Percentiles rank a stretch among this genome's conserved stretches.
phyloP scores from a whole-genome alignment of 2,797 vertebrate genomes.

The Picus viridis region DNA sequence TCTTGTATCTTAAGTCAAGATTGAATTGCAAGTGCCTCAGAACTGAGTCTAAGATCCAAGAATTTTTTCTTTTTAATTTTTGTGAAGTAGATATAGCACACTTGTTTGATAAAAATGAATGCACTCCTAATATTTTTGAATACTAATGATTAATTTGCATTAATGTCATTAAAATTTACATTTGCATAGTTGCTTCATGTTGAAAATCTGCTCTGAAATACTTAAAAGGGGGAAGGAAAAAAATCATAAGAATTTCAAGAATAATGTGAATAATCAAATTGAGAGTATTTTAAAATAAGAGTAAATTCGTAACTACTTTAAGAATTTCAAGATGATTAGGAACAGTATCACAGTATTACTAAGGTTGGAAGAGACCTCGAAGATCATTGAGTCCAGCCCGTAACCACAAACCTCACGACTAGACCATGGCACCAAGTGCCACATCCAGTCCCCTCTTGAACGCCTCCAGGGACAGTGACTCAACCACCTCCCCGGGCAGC shows the following conservation, averaged over 20 bases:
- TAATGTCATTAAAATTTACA: slow-evolving; percentile 32
- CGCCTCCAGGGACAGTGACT: too few relatives aligned
- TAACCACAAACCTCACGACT: too few relatives aligned
- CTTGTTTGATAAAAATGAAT: slow-evolving; percentile 10
- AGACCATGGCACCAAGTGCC: too few relatives aligned
- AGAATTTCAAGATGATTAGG: background rate
- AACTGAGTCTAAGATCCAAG: background rate
- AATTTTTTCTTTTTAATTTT: background rate
- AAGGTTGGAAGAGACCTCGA: too few relatives aligned
- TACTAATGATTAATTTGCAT: slow-evolving; percentile 45
- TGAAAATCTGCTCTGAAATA: slow-evolving; percentile 42
- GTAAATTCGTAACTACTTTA: background rate
- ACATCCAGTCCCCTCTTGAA: too few relatives aligned
- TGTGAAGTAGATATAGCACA: background rate
- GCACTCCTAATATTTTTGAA: slow-evolving; percentile 7
- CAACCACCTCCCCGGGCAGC: too few relatives aligned
- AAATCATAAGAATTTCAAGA: background rate
- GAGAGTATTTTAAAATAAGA: background rate
- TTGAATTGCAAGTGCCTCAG: background rate
- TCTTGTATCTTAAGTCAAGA: background rate
- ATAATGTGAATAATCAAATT: slow-evolving; percentile 32
- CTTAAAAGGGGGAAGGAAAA: background rate
- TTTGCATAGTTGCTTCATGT: background rate
- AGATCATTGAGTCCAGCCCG: too few relatives aligned
- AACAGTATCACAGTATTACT: too few relatives aligned